These are phyloP conservation scores for Lethenteron camtschaticum DNA, from an alignment of 2,113 vertebrate species.

Conservation along the genomic window DNA sequence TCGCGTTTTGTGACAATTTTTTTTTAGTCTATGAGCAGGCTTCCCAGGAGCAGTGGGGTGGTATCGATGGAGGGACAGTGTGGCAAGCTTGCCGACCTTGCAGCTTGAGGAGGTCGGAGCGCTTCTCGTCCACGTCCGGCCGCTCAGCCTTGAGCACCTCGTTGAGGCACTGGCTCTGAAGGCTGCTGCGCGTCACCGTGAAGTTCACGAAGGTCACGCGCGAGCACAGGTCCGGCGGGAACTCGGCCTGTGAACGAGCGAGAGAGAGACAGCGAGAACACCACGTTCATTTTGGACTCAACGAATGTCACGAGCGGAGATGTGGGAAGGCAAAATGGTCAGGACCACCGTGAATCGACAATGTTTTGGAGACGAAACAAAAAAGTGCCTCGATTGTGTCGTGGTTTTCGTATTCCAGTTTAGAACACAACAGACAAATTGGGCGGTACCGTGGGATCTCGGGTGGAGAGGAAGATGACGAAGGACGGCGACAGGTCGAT, in stretches of 20 bases:
- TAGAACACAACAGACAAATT: not conserved
- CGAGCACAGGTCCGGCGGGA: conserved; percentile 4
- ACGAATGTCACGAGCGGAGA: no score
- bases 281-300: not conserved
- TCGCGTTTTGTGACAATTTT: no score
- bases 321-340: no score
- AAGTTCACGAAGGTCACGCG: conserved; percentile 3
- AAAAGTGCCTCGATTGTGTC: no score
- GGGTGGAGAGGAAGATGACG: not conserved
- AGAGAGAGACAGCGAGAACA: not conserved
- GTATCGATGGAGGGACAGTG: no score
- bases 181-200: conserved; percentile 3
- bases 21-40: not conserved
- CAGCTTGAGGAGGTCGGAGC: conserved; percentile 4
- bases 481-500: conserved; percentile 3
- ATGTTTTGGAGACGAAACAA: no score
- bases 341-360: no score
- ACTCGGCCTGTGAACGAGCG: conserved; percentile 1
- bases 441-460: conserved; percentile 11
- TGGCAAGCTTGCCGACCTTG: not conserved
- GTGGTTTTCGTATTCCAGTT: no score
- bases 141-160: conserved; percentile 3
- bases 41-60: no score
- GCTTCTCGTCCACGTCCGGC: not conserved
- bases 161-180: conserved; percentile 5